Evolutionary conservation across 2,888 invertebrate species (phyloP), one percentile per base, ranked within the genome.

Genomic region (Flabesymbios commensalis): DNA sequence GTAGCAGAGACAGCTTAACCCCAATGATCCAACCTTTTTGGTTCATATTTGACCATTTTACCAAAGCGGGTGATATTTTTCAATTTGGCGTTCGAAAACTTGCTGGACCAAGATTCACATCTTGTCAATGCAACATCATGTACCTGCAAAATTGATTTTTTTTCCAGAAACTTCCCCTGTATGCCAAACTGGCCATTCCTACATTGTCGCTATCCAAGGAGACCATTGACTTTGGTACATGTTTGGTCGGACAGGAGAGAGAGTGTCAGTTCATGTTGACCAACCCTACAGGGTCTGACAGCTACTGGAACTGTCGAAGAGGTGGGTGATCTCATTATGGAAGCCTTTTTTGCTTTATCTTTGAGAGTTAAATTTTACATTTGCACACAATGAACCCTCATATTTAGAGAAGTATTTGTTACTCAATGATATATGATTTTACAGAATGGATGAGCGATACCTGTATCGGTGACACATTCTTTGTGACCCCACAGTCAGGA

Each of bases 161-260:
- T 26, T 67, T 68, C 2, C 72, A 81, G 80, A 67, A 54, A 39
- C 69, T 81, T 26, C 75, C 78, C 3, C 67, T 79, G 49, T 64
- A 68, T 51, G 80, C 79, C 28, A 73, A 71, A 1, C 63, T 80
- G 47, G 70, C 75, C 1, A 65, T 80, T 2, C 81, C 81, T 2
- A 72, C 77, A 61, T 68, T 80, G 54, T 59, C 66, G 19, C 62
- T 79, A 52, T 75, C 77, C 3, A 72, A 71, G 45, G 70, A 75
- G 14, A 66, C 65, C 3, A 61, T 81, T n/a, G 77, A 80, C 68
- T 80, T 80, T 68, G 80, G 80, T 14, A 75, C 73, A 1, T 81
- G 81, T 65, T 70, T 79, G 19, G 78, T 81, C 22, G 80, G 80
- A 5, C 80, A 81, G 68, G 64, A 69, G 14, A 55, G 78, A 10